Conservation (phyloP, 2,888 invertebrate genomes). For the Drosophila birchii region DNA sequence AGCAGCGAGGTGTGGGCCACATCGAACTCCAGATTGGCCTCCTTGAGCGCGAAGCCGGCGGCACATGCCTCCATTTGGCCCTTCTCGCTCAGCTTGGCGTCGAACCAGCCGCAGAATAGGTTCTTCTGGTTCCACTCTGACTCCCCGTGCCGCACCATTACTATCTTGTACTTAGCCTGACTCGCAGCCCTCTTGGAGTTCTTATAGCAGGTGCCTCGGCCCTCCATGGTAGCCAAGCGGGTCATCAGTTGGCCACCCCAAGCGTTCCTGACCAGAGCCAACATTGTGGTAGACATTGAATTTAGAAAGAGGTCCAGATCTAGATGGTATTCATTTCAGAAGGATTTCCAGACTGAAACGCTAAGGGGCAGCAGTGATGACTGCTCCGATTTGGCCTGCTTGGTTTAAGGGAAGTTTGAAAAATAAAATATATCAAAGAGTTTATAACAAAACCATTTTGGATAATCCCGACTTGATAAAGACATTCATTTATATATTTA, state of each 20-base stretch:
- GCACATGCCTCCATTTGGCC: slow-evolving; percentile 84
- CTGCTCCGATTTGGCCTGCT: background rate
- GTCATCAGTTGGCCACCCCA: slow-evolving; percentile 4
- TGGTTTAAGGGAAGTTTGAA: background rate
- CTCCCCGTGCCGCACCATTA: slow-evolving; percentile 91
- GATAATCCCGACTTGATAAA: background rate
- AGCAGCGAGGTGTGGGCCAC: slow-evolving; percentile 92
- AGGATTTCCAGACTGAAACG: background rate
- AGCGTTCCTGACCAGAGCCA: slow-evolving; percentile 35
- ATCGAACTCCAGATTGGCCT: slow-evolving; percentile 90
- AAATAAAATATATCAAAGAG: no score
- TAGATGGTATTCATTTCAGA: slow-evolving; percentile 19
- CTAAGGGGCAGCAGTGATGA: background rate
- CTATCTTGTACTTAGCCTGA: slow-evolving; percentile 86
- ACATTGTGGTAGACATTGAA: slow-evolving; percentile 23
- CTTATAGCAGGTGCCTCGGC: background rate
- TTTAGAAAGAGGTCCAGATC: slow-evolving; percentile 3
- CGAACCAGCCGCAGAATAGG: slow-evolving; percentile 91
- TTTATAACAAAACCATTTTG: no score
- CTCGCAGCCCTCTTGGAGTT: background rate
- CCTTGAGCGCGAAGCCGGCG: slow-evolving; percentile 92
- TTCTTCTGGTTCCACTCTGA: slow-evolving; percentile 91
- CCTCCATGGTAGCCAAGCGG: background rate
- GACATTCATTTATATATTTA: background rate
- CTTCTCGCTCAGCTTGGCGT: slow-evolving; percentile 89